Percentiles rank a stretch among this genome's conserved stretches.
Conservation (phyloP, 1,140 invertebrate species). For the Heliconius hewitsoni region DNA sequence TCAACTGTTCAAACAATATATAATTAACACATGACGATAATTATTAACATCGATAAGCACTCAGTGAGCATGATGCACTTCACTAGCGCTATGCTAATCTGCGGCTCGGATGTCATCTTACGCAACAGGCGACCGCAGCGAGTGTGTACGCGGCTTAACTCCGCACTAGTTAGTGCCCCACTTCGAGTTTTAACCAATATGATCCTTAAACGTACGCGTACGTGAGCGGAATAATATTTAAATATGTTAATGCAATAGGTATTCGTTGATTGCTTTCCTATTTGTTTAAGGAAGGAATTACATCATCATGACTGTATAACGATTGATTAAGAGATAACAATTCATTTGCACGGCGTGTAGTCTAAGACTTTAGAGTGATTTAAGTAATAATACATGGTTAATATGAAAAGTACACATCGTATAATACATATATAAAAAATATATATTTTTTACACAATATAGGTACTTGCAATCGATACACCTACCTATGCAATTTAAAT, state of each 20-base stretch:
- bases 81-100: slow-evolving; percentile 73
- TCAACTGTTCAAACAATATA: slow-evolving; percentile 2
- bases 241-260: slow-evolving; percentile 15
- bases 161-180: slow-evolving; percentile 58
- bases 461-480: too few relatives aligned
- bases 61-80: slow-evolving; percentile 22
- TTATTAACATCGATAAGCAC: slow-evolving; percentile 22
- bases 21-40: background rate
- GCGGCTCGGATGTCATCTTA: slow-evolving; percentile 76
- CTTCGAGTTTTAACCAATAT: slow-evolving; percentile 50
- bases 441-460: too few relatives aligned
- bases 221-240: slow-evolving; percentile 34
- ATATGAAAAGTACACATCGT: too few relatives aligned
- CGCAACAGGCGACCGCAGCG: slow-evolving; percentile 72
- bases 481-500: background rate
- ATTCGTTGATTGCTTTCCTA: slow-evolving; percentile 1
- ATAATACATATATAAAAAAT: too few relatives aligned
- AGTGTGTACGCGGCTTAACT: slow-evolving; percentile 68
- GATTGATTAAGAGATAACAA: background rate
- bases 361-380: background rate
- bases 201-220: slow-evolving; percentile 39
- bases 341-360: background rate
- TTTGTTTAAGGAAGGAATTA: slow-evolving; percentile 5
- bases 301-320: background rate
- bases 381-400: background rate